A percentile compares a stretch with the other conserved stretches of the same genome.
Conservation (phyloP, 2,888 invertebrate species). For the Aleiodes alternator region DNA sequence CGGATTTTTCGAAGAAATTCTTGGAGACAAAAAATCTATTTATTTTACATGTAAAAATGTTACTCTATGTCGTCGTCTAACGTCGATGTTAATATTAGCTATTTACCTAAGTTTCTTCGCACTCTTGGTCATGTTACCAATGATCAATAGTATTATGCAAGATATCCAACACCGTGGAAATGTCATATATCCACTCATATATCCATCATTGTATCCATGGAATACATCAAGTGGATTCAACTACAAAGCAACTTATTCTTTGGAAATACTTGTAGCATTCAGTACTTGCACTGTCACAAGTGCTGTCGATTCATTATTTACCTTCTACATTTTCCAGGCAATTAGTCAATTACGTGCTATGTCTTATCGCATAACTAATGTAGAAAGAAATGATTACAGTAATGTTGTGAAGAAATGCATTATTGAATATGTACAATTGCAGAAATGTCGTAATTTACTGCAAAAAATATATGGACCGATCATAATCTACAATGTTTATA, state of each 20-base stretch:
- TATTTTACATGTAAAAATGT: conserved; percentile 7
- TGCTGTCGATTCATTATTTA: conserved; percentile 55
- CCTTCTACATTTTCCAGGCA: conserved; percentile 52
- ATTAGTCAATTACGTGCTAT: conserved; percentile 44
- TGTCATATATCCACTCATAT: conserved; percentile 43
- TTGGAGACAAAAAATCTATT: not conserved
- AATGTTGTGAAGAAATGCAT: conserved; percentile 43
- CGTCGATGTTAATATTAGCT: not conserved
- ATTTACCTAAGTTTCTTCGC: not conserved
- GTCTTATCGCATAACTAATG: conserved; percentile 41
- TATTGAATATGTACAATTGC: conserved; percentile 28
- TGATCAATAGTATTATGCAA: conserved; percentile 39
- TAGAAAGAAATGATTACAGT: conserved; percentile 23
- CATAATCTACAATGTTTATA: conserved; percentile 39
- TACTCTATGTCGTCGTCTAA: not conserved
- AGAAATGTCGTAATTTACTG: conserved; percentile 36
- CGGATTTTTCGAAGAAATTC: not conserved
- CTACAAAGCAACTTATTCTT: conserved; percentile 50
- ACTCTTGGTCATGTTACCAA: not conserved
- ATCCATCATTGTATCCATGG: conserved; percentile 55
- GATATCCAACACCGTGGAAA: conserved; percentile 23
- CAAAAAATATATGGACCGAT: conserved; percentile 49
- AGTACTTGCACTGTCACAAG: conserved; percentile 26
- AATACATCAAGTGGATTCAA: conserved; percentile 27
- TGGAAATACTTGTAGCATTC: conserved; percentile 45